Evolutionary conservation across 1,140 invertebrate species (phyloP).

Genomic region (Wasmannia auropunctata): DNA sequence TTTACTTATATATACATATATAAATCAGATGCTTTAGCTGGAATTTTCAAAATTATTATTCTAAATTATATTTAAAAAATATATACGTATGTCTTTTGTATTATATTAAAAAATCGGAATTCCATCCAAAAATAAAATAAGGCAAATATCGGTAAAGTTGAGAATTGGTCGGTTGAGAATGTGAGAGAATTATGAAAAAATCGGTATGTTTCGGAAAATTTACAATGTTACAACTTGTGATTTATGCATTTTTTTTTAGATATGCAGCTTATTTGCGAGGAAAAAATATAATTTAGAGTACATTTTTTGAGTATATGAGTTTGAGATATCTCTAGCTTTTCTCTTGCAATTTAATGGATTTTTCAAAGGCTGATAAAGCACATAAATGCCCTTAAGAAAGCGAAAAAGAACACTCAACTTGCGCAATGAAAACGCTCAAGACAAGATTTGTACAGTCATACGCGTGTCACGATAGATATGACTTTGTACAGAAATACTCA

Average conservation of each 20-base stretch:
- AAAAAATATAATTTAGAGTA: neutral
- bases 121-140: neutral
- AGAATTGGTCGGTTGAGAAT: no score
- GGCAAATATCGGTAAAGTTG: neutral
- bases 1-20: neutral
- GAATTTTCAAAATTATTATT: neutral
- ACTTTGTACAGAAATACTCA: slow-evolving; percentile 80
- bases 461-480: slow-evolving; percentile 54
- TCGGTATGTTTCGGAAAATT: neutral
- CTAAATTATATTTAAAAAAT: neutral
- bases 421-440: slow-evolving; percentile 25
- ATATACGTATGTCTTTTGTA: neutral
- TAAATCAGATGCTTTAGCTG: neutral
- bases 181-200: neutral
- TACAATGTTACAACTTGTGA: neutral
- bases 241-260: neutral
- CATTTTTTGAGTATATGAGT: neutral
- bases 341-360: neutral
- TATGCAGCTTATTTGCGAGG: neutral
- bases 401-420: slow-evolving; percentile 24
- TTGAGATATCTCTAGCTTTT: neutral
- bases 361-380: neutral
- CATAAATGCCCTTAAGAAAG: slow-evolving; percentile 1
- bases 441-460: slow-evolving; percentile 48
- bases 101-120: neutral